Evolutionary conservation across 2,888 invertebrate genomes (phyloP), one percentile per base, ranked within the genome.

Genomic region (Brachyptera putata): DNA sequence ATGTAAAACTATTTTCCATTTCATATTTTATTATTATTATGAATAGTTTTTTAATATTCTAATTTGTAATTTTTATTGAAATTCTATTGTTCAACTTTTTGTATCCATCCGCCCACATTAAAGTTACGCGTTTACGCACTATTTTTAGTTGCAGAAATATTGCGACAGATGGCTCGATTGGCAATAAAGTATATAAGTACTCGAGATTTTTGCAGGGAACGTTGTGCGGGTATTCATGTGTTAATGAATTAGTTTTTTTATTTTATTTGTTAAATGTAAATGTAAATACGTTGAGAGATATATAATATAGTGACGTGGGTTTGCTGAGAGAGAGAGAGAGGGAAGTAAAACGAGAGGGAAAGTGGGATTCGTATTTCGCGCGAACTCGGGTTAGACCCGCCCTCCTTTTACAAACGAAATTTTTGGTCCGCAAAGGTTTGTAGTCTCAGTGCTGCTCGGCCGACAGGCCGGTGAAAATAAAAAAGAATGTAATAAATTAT

Each of bases 91-190:
- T 55, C 56, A 57, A 78, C 60, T 61, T 63, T 61, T 61, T 59
- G 63, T 64, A 64, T 64, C 63, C 63, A 60, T 64, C 63, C 63
- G 63, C 63, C 60, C 60, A 60, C 58, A 61, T 79, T 78, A 79
- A 71, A 77, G 78, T 78, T 78, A 78, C 79, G 79, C 78, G 79
- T 79, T 80, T 77, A 80, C 80, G 80, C 81, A 80, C 80, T 80
- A 81, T 80, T 80, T 80, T 80, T 80, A 80, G 80, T 80, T 80
- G 79, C 77, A 75, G 77, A 79, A 79, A 80, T 80, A 80, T 80
- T 80, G 80, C 80, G 78, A 79, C 80, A 80, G 80, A 81, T 80
- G 81, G 80, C 80, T 80, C 80, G 80, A 79, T 77, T 76, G 77
- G 71, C 72, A 72, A 74, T 74, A 73, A 74, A 74, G 73, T 72